Evolutionary conservation across 2,113 vertebrate species (phyloP).

Genomic region (Xiphorhynchus elegans): DNA sequence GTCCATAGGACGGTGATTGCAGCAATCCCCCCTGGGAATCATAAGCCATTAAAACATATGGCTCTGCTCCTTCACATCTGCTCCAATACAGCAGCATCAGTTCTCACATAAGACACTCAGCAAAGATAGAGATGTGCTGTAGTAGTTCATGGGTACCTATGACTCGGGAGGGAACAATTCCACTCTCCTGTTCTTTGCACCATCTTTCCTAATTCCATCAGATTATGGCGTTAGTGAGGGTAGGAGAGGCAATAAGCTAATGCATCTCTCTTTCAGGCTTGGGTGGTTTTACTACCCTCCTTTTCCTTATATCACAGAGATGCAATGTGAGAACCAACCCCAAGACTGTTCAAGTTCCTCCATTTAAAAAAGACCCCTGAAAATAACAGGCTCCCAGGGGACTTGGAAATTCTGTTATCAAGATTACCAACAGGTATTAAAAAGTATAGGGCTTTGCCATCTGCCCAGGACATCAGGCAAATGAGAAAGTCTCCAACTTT

Average conservation of each 20-base stretch:
- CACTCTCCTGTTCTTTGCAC: not conserved
- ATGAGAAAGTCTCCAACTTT: not conserved
- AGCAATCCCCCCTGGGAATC: not conserved
- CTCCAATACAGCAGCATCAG: fast-evolving
- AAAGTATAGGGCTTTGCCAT: not conserved
- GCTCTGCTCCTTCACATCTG: not conserved
- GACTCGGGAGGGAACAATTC: not conserved
- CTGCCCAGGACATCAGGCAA: not conserved
- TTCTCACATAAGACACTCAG: not conserved
- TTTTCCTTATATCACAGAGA: not conserved
- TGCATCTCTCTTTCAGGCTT: not conserved
- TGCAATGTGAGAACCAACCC: not conserved
- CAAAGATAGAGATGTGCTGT: not conserved
- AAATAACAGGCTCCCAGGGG: not conserved
- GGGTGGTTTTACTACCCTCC: not conserved
- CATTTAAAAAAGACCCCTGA: not conserved
- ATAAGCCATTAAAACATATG: not conserved
- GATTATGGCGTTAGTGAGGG: not conserved
- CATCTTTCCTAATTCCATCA: constrained; percentile 21
- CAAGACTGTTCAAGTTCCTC: not conserved
- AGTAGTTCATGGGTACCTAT: fast-evolving
- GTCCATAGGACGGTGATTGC: not conserved
- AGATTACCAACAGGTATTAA: not conserved
- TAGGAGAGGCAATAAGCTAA: not conserved
- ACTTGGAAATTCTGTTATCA: not conserved